Base-by-base conservation (phyloP, 2,797 vertebrate genomes). In the Phaenicophaeus curvirostris region DNA sequence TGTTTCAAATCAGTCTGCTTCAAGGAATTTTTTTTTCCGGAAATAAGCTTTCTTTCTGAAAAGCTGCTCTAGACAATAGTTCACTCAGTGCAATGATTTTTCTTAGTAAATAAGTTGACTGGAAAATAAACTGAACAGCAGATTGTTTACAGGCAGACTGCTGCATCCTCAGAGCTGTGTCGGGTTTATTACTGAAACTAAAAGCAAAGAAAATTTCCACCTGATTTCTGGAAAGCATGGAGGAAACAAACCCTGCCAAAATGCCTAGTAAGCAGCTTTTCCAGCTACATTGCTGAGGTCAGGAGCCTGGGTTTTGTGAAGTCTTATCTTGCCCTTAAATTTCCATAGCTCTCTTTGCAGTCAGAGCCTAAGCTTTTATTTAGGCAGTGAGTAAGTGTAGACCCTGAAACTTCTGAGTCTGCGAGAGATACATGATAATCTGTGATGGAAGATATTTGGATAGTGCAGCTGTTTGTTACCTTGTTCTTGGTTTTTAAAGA, bases 141-240 rank as follows among this genome's bases (percentile, higher is more conserved):
- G 77, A 41, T 87, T 71, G 41, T 39, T 4, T 63, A 15, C 27
- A 66, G 82, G n/a, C 59, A 90, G 51, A 48, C 44, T 87, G 50
- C 59, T 84, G 41, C 50, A 57, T 90, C n/a, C 53, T 85, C n/a
- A 1, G n/a, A 44, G 15, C 54, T 77, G 33, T 81, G 50, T 82
- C 30, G 27, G 27, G 27, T 73, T 93, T 88, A 42, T 58, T 73
- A 59, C 74, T 74, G 61, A 77, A 94, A 85, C 53, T 63, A 82
- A 80, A 87, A 89, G 33, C 53, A 62, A 68, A 94, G 63, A 85
- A 73, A 82, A 74, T 75, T 84, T 88, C 80, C 89, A 65, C 31
- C 31, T 81, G 59, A 48, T 89, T 93, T 90, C 59, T 94, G 94
- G 63, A 90, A 90, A 91, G 74, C 63, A 44, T 0, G 0, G 74